Percentiles rank a stretch among this genome's conserved stretches.
These are phyloP conservation scores for Myotis brandtii DNA, from an alignment of 2,113 vertebrate genomes.

Conservation along the genomic window DNA sequence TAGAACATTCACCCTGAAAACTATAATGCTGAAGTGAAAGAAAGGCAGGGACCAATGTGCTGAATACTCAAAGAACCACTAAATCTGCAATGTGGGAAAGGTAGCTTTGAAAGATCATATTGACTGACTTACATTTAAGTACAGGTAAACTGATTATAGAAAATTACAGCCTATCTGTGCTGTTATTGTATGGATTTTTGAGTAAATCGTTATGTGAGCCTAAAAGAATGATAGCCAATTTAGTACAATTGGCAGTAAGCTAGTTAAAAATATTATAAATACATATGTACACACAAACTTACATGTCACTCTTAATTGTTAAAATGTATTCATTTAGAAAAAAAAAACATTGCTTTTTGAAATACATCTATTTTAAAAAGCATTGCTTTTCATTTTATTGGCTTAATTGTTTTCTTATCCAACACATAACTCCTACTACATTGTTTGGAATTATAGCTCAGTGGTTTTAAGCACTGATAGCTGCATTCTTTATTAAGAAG, in stretches of 20 bases:
- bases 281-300: not conserved
- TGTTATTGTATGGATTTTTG: constrained; percentile 74
- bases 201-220: constrained; percentile 32
- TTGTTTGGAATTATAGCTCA: not conserved
- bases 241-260: constrained; percentile 45
- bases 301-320: constrained; percentile 65
- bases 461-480: not conserved
- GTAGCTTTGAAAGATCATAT: constrained; percentile 70
- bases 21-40: constrained; percentile 59
- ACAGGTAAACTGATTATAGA: constrained; percentile 73
- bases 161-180: constrained; percentile 54
- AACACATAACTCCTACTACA: not conserved
- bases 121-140: constrained; percentile 73
- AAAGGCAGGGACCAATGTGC: not conserved
- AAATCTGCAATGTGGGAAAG: constrained; percentile 65
- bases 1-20: not conserved
- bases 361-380: not conserved
- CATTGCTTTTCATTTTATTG: not conserved
- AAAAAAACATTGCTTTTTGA: not conserved
- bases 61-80: constrained; percentile 12
- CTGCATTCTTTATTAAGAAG: constrained; percentile 12
- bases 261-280: not conserved
- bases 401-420: not conserved
- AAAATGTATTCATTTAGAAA: not conserved
- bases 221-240: constrained; percentile 69